Base-by-base conservation (phyloP, 2,113 vertebrate genomes). In the Nettapus auritus region DNA sequence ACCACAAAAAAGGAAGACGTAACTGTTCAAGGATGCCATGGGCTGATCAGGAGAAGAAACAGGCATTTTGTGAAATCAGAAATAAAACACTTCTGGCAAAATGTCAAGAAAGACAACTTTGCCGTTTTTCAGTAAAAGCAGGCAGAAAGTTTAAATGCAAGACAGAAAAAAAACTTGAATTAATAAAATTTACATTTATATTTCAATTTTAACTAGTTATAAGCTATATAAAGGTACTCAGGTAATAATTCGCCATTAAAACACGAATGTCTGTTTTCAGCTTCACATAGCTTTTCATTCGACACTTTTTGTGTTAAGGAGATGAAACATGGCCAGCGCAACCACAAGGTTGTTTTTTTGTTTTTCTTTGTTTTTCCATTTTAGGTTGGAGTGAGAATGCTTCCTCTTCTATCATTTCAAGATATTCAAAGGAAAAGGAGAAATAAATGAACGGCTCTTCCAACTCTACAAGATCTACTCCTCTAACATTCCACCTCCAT, bases 341-440 rank as follows among this genome's bases (percentile, higher is more conserved):
- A 55, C 21, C 50, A n/a, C 7, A 40, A 59, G 9, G 13, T 56
- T 33, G 7, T 2, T 0, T 17, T 59, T 48, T 66, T 64, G 34
- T 80, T 76, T 33, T 78, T 4, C 2, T 0, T 16, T 56, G 8
- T 2, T 0, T 3, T 0, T 26, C 60, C 52, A 36, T 76, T 80
- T n/a, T 82, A 13, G 21, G 25, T 0, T 82, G 28, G 7, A 17
- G 12, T 76, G 34, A 5, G 10, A 85, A 78, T 4, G 46, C 46
- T 48, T 48, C 46, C 46, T 48, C 46, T 48, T 48, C 20, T 48
- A 20, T 48, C 46, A 48, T 48, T 75, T 75, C 38, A 3, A 75
- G 78, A 8, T 17, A 66, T 17, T 76, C 38, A 10, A 11, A 90
- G 64, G 17, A 22, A 60, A 86, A 90, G 9, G 3, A 93, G 9